phyloP scores from a whole-genome alignment of 2,888 invertebrate species.

The Erebia epiphron region DNA sequence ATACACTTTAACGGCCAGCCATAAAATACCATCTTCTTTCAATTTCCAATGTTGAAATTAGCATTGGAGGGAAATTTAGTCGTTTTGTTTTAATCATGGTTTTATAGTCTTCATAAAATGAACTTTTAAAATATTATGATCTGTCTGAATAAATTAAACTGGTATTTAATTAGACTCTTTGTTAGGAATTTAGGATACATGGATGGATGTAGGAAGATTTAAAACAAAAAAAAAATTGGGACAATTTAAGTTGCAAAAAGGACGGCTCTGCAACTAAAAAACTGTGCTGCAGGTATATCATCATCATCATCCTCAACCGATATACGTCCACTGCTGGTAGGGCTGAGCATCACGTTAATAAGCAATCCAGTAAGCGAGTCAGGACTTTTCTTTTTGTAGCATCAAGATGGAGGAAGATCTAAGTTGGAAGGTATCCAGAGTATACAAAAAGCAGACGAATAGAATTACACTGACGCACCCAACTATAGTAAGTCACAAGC shows the following conservation, averaged over 20 bases:
- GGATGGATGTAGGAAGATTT: no score
- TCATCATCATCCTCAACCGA: no score
- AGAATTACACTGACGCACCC: slow-evolving; percentile 23
- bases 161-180: not conserved
- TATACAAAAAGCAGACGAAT: not conserved
- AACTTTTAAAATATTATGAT: slow-evolving; percentile 11
- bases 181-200: no score
- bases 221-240: no score
- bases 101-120: slow-evolving; percentile 32
- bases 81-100: slow-evolving; percentile 32
- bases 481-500: not conserved
- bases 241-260: no score
- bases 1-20: slow-evolving; percentile 29
- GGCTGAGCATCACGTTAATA: no score
- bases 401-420: no score
- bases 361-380: no score
- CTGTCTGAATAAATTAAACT: slow-evolving; percentile 12
- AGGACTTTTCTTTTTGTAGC: no score
- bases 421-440: not conserved
- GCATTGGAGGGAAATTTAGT: slow-evolving; percentile 23
- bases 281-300: no score
- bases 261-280: no score
- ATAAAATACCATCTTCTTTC: slow-evolving; percentile 32
- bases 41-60: slow-evolving; percentile 32
- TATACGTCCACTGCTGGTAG: no score